Evolutionary conservation across 2,888 invertebrate species (phyloP).

Genomic region (Callyntrura guangdongensis): DNA sequence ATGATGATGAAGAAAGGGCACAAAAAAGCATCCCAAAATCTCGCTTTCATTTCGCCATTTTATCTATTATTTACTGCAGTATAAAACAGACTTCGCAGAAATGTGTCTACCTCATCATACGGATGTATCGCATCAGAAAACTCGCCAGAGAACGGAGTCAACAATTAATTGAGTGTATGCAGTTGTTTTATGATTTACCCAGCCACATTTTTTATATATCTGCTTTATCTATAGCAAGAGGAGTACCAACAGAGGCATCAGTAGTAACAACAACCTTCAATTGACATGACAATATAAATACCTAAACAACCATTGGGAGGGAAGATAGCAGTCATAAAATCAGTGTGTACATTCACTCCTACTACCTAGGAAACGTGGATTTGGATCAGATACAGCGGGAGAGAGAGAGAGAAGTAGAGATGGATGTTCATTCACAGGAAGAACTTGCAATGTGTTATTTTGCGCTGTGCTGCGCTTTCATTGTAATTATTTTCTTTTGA

Average conservation of each 20-base stretch:
- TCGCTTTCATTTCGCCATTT: slow-evolving; percentile 9
- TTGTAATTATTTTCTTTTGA: background rate
- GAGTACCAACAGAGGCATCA: background rate
- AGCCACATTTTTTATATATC: background rate
- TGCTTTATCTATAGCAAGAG: background rate
- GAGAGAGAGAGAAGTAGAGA: background rate
- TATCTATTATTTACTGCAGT: background rate
- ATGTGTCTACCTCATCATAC: background rate
- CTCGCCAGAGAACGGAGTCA: background rate
- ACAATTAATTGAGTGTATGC: slow-evolving; percentile 15
- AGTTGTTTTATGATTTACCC: background rate
- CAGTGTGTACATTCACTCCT: too few relatives aligned
- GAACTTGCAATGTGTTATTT: background rate
- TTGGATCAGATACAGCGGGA: background rate
- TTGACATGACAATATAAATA: slow-evolving; percentile 14
- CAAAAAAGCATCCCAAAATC: background rate
- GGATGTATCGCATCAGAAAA: background rate
- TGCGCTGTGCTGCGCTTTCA: background rate
- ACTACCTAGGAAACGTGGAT: too few relatives aligned
- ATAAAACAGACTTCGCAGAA: background rate
- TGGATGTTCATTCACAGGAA: slow-evolving; percentile 29
- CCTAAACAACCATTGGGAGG: slow-evolving; percentile 25
- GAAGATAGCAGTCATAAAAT: slow-evolving; percentile 30
- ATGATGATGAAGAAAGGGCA: background rate
- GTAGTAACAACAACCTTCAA: slow-evolving; percentile 19